Percentiles rank a stretch among this genome's conserved stretches.
Evolutionary conservation across 1,140 invertebrate genomes (phyloP).

Genomic region (Orius insidiosus): DNA sequence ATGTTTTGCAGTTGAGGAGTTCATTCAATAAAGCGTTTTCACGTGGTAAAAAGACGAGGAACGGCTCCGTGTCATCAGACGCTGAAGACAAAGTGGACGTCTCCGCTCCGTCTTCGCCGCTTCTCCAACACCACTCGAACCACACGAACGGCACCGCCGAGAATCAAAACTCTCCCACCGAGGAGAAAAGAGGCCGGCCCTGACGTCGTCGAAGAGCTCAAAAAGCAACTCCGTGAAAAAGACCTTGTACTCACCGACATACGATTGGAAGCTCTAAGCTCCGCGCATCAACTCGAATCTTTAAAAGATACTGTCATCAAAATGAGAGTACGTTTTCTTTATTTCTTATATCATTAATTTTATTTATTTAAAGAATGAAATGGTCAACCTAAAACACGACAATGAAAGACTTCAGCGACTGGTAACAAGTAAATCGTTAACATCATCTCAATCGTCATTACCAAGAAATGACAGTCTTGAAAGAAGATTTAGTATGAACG

Average conservation of each 20-base stretch:
- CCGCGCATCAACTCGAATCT: slow-evolving; percentile 91
- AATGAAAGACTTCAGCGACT: slow-evolving; percentile 84
- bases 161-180: background rate
- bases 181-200: slow-evolving; percentile 2
- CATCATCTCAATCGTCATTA: slow-evolving; percentile 60
- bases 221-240: slow-evolving; percentile 85
- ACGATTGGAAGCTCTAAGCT: slow-evolving; percentile 82
- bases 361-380: slow-evolving; percentile 58
- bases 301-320: slow-evolving; percentile 90
- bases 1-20: slow-evolving; percentile 54
- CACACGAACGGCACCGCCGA: slow-evolving; percentile 21
- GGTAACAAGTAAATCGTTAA: slow-evolving; percentile 62
- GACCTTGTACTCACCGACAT: slow-evolving; percentile 94
- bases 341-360: slow-evolving; percentile 1
- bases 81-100: slow-evolving; percentile 33
- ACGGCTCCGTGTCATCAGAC: slow-evolving; percentile 46
- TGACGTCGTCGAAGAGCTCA: slow-evolving; percentile 62
- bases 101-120: slow-evolving; percentile 30
- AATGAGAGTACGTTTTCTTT: slow-evolving; percentile 56
- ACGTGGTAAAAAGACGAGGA: slow-evolving; percentile 42
- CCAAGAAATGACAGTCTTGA: slow-evolving; percentile 29
- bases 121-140: slow-evolving; percentile 23
- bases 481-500: slow-evolving; percentile 38
- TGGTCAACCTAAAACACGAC: slow-evolving; percentile 89
- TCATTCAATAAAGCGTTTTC: slow-evolving; percentile 98